phyloP scores from a whole-genome alignment of 2,888 invertebrate genomes.

The Orgyia antiqua region DNA sequence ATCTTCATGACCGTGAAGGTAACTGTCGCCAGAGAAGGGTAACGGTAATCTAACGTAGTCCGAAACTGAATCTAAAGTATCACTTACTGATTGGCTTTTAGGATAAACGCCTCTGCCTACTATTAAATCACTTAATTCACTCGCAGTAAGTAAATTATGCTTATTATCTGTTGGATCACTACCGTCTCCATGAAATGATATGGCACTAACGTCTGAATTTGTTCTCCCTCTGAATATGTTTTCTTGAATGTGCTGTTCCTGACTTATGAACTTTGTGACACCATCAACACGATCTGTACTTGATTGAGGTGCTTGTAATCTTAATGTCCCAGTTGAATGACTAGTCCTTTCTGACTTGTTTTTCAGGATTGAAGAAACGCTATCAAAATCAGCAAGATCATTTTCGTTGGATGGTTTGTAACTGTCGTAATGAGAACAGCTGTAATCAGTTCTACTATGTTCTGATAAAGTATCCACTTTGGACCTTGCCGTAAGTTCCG shows the following conservation, averaged over 20 bases:
- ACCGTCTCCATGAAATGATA: conserved; percentile 92
- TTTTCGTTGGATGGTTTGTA: conserved; percentile 75
- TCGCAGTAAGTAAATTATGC: conserved; percentile 87
- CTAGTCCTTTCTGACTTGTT: conserved; percentile 68
- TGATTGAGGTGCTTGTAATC: conserved; percentile 40
- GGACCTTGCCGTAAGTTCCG: conserved; percentile 78
- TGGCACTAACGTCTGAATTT: conserved; percentile 88
- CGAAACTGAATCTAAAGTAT: conserved; percentile 91
- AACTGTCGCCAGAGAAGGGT: conserved; percentile 77
- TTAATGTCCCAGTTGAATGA: conserved; percentile 40
- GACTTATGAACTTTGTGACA: conserved; percentile 43
- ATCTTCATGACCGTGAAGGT: conserved; percentile 78
- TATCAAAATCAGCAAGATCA: conserved; percentile 69
- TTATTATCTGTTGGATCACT: conserved; percentile 90
- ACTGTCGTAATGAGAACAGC: conserved; percentile 77
- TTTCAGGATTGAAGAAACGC: conserved; percentile 70
- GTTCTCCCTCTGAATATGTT: conserved; percentile 81
- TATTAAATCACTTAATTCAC: conserved; percentile 89
- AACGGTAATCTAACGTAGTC: conserved; percentile 90
- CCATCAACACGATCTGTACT: conserved; percentile 76
- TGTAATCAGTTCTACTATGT: conserved; percentile 62
- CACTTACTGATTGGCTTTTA: conserved; percentile 85
- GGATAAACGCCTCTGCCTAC: conserved; percentile 88
- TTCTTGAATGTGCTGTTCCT: conserved; percentile 67
- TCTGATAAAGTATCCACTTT: conserved; percentile 76